These are phyloP conservation scores for Sus scrofa DNA, from an alignment of 2,113 vertebrate genomes.

Conservation along the genomic window DNA sequence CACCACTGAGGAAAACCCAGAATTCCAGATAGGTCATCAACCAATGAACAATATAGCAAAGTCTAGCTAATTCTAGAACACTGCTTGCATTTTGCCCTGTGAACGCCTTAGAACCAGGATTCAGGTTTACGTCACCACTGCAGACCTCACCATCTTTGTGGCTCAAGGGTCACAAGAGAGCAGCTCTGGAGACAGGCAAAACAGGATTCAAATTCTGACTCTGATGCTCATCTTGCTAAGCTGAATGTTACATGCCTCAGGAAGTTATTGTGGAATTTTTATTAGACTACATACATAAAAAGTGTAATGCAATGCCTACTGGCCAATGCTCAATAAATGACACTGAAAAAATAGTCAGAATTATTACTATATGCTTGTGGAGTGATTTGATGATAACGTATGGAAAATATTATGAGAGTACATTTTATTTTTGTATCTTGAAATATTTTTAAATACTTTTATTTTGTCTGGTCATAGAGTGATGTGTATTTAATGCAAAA, in stretches of 20 bases:
- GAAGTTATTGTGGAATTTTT: conserved; percentile 24
- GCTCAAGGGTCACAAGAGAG: not conserved
- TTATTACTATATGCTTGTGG: not conserved
- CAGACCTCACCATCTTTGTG: not conserved
- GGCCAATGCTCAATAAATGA: conserved; percentile 9
- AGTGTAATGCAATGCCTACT: conserved; percentile 7
- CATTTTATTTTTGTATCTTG: not conserved
- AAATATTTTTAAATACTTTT: conserved; percentile 31
- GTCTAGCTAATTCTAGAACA: not conserved
- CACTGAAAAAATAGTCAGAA: conserved; percentile 7
- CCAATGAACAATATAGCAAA: not conserved
- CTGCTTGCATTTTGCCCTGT: not conserved
- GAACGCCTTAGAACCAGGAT: not conserved
- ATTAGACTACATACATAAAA: not conserved
- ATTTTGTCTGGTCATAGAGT: conserved; percentile 11
- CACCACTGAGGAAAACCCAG: not conserved
- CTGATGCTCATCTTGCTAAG: not conserved
- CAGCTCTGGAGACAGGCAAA: not conserved
- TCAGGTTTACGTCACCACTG: not conserved
- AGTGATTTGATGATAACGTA: conserved; percentile 50
- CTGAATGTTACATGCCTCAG: not conserved
- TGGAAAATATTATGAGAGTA: not conserved
- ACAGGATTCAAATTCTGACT: not conserved
- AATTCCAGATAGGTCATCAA: not conserved
- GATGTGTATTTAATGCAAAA: not conserved